Conservation (phyloP, 2,797 vertebrate genomes). For the Pampus argenteus region DNA sequence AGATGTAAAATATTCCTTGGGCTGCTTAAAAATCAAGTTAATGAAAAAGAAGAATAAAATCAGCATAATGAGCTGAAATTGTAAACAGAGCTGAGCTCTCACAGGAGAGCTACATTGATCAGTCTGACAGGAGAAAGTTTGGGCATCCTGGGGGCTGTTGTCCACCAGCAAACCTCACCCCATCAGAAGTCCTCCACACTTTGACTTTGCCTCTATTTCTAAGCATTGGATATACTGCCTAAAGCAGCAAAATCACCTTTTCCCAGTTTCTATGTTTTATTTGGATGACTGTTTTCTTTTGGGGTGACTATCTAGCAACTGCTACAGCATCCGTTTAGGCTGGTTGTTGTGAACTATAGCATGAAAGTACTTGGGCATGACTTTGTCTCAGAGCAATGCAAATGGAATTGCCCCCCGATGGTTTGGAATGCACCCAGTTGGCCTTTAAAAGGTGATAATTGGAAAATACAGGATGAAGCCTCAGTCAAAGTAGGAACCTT, state of each 20-base stretch:
- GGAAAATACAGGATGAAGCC: conserved; percentile 99
- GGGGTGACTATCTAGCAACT: conserved; percentile 22
- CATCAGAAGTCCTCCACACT: background rate
- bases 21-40: conserved; percentile 71
- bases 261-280: conserved; percentile 14
- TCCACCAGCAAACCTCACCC: conserved; percentile 2
- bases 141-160: conserved; percentile 9
- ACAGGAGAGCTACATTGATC: conserved; percentile 64
- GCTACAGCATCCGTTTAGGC: conserved; percentile 67
- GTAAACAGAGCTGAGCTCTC: conserved; percentile 64
- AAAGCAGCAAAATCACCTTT: background rate
- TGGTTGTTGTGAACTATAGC: conserved; percentile 96
- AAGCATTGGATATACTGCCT: background rate
- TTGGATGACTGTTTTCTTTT: conserved; percentile 14
- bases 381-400: conserved; percentile 99
- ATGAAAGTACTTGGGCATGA: conserved; percentile 96
- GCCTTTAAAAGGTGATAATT: conserved; percentile 99
- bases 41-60: conserved; percentile 73
- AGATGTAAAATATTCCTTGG: conserved; percentile 69
- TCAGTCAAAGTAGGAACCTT: conserved; percentile 93
- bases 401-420: conserved; percentile 99
- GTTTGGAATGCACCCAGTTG: conserved; percentile 99
- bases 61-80: conserved; percentile 66
- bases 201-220: background rate
- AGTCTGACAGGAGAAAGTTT: conserved; percentile 58